Evolutionary conservation across 2,113 vertebrate species (phyloP).

Genomic region (Apodemus sylvaticus): DNA sequence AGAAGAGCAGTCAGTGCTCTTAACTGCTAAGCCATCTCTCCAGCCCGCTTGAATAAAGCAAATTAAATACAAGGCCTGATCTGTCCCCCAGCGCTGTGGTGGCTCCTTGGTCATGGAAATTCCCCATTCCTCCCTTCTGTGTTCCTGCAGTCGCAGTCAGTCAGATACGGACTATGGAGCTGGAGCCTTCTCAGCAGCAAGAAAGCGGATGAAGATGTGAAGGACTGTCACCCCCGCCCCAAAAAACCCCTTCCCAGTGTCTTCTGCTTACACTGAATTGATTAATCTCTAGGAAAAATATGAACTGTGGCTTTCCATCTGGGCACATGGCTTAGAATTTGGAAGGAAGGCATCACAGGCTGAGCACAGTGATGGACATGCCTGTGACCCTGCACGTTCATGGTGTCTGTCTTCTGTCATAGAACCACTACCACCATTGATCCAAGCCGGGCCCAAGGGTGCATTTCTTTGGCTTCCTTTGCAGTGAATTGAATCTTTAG

Average conservation of each 20-base stretch:
- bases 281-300: background rate
- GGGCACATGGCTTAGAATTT: background rate
- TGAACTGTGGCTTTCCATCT: background rate
- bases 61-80: constrained; percentile 17
- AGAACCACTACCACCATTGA: background rate
- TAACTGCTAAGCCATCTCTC: no score
- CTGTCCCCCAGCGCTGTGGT: background rate
- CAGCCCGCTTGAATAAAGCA: background rate
- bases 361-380: background rate
- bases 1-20: no score
- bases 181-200: background rate
- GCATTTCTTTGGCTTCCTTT: background rate
- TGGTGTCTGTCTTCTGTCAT: background rate
- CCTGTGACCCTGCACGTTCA: background rate
- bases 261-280: background rate
- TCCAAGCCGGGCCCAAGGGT: background rate
- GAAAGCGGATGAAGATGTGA: background rate
- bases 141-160: no score
- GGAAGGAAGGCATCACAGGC: background rate
- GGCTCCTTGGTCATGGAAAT: background rate
- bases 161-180: background rate
- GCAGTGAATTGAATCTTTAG: background rate
- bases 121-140: background rate
- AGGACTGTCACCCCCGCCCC: background rate
- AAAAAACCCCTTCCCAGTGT: background rate